Evolutionary conservation across 2,888 invertebrate genomes (phyloP), one percentile per base, ranked within the genome.

Genomic region (Rhagonycha lutea): DNA sequence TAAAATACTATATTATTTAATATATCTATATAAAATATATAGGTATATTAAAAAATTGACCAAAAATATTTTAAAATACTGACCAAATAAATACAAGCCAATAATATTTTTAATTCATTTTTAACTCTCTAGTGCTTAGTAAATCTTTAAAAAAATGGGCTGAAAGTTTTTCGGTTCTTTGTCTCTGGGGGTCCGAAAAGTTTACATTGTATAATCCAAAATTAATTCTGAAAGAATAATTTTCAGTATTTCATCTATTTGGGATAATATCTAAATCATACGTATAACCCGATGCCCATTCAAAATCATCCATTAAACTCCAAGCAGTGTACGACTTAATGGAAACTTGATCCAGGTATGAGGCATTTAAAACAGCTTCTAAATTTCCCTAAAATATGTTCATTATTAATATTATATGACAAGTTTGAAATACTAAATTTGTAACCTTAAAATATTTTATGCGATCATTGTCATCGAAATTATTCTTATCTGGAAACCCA

Each of bases 271-370:
- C 4, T 26, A 24, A 23, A 24, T 90, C 92, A 91, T 89, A 93
- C 90, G 90, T 90, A 83, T 90, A 95, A 28, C 95, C 95, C 60
- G 89, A 88, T 78, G 89, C 89, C 94, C 95, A 95, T 85, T 95
- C 94, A 84, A 92, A 94, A 83, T 94, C 93, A 82, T 95, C 95
- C 85, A 95, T 89, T 9, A 96, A 86, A 77, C 92, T 92, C 94
- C 94, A 95, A 73, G 92, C 91, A 0, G 92, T 90, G 83, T 94
- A 95, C 0, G 92, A 94, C 3, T 88, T 82, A 0, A 92, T 5
- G 12, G 61, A 11, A n/a, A 61, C 14, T 10, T 61, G 2, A 47
- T 73, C 69, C 3, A 47, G 5, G 11, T 69, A 23, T 4, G 69
- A 23, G 1, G 73, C 73, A 14, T 73, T 69, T 23, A 73, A 69